phyloP scores from a whole-genome alignment of 2,113 vertebrate genomes.

The Mastomys coucha region DNA sequence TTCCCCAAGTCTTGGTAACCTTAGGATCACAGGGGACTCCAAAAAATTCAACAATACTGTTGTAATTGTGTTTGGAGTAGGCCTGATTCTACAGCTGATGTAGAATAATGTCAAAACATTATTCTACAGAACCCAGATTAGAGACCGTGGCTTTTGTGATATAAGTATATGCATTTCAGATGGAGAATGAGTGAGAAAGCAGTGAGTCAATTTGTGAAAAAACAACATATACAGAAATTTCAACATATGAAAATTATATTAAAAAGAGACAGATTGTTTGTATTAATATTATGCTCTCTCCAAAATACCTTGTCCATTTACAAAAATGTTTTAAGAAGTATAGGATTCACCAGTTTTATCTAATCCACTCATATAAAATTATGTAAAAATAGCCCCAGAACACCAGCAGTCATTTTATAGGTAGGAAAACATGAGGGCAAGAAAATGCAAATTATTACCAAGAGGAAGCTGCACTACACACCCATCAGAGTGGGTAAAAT shows the following conservation, averaged over 20 bases:
- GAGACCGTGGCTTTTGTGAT: not conserved
- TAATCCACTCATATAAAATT: not conserved
- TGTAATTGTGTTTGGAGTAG: not conserved
- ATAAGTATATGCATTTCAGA: not conserved
- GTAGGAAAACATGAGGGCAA: not conserved
- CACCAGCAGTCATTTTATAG: not conserved
- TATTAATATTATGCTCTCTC: not conserved
- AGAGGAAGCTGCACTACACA: not conserved
- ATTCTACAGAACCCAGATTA: not conserved
- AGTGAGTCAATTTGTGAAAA: not conserved
- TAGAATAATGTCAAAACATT: not conserved
- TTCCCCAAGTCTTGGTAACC: not conserved
- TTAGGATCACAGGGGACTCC: not conserved
- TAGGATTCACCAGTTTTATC: not conserved
- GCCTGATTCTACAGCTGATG: accelerated
- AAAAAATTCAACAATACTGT: not conserved
- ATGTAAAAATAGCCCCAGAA: not conserved
- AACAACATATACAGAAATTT: not conserved
- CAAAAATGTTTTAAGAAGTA: not conserved
- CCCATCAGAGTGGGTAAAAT: not conserved
- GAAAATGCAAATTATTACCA: not conserved
- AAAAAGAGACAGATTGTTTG: not conserved
- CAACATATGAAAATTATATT: not conserved
- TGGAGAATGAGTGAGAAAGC: too few species aligned
- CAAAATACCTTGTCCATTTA: not conserved